Percentiles rank a stretch among this genome's conserved stretches.
These are phyloP conservation scores for Buphagus erythrorhynchus DNA, from an alignment of 2,797 vertebrate genomes.

Conservation along the genomic window DNA sequence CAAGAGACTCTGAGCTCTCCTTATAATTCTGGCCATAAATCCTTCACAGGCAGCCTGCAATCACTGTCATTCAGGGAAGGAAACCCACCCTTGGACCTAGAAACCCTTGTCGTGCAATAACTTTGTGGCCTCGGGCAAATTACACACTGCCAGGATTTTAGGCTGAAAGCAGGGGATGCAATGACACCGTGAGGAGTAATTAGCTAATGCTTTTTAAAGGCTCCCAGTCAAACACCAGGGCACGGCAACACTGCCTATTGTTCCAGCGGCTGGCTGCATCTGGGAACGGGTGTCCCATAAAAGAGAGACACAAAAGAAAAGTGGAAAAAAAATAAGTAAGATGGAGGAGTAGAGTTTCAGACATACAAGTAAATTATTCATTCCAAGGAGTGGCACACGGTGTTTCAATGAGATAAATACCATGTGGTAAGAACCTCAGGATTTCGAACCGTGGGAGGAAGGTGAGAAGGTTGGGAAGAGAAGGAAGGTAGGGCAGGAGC, in stretches of 20 bases:
- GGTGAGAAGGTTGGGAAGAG: neutral
- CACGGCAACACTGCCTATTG: neutral
- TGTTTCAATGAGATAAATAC: neutral
- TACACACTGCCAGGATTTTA: neutral
- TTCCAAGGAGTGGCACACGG: neutral
- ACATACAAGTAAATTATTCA: neutral
- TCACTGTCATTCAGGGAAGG: neutral
- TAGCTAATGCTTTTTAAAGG: neutral
- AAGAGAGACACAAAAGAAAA: neutral
- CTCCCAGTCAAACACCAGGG: neutral
- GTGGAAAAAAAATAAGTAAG: neutral
- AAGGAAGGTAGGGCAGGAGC: neutral
- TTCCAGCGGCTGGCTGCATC: neutral
- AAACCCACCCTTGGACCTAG: neutral
- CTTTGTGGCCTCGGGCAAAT: neutral
- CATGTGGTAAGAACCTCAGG: neutral
- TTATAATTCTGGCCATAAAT: neutral
- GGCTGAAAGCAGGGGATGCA: neutral
- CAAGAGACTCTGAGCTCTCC: neutral
- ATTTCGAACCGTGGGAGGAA: neutral
- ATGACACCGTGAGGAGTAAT: neutral
- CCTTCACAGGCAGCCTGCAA: neutral
- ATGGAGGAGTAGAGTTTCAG: neutral
- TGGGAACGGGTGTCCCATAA: rapidly evolving
- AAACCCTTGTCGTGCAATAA: neutral